Evolutionary conservation across 2,113 vertebrate genomes (phyloP), one percentile per base, ranked within the genome.

Genomic region (Boulengeromyrus knoepffleri): DNA sequence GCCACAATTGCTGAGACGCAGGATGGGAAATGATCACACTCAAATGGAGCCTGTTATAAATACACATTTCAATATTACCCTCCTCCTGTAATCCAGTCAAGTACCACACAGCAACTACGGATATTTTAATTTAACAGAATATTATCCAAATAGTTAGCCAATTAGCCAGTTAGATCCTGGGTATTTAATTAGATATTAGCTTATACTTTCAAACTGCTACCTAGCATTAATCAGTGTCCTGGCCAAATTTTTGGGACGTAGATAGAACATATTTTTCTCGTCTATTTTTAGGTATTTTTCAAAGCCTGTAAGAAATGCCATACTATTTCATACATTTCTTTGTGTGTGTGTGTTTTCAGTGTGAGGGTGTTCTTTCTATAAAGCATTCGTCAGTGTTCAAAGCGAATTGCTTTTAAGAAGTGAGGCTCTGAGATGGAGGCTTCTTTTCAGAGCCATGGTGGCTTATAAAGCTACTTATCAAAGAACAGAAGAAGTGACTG

Each of bases 1-100:
- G 36, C 53, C 17, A 88, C 92, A 42, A 45, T 31, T 80, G 66
- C 92, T 89, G 92, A 94, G 93, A 92, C 89, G 92, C 94, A 80
- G 91, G 92, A 91, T 94, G 94, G 92, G 93, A 94, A 70, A 89
- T 53, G 91, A 92, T 92, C 92, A 92, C 93, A 93, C 91, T 94
- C 94, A 93, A 87, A 36, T 17, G 49, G 24, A 89, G 70, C 58
- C 36, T 8, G 62, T 80, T 50, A 46, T 39, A 90, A 70, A 90
- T 45, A 88, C 62, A 56, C 56, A 66, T 31, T 52, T 87, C 85
- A 53, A 27, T 53, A 53, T 66, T 88, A 66, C 87, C 42, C 52
- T 39, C 15, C 27, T 88, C 8, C 86, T 36, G 52, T 47, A 53
- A 56, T 39, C 31, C 87, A 66, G 36, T 45, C 24, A 66, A 88